Base-by-base conservation (phyloP, 2,113 vertebrate genomes). In the Menidia beryllina region DNA sequence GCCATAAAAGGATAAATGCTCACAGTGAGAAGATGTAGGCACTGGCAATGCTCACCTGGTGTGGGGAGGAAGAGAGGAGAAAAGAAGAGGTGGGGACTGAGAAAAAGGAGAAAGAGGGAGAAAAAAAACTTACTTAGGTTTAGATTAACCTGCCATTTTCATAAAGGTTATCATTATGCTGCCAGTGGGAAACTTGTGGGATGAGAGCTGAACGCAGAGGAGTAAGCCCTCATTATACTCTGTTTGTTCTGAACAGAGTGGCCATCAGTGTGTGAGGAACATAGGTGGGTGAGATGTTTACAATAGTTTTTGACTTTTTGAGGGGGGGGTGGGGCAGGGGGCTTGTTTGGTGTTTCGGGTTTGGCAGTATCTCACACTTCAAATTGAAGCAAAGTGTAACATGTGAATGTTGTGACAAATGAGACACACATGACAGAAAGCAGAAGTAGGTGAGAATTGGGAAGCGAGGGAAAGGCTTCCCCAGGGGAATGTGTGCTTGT, bases 361-460 rank as follows among this genome's bases (percentile, higher is more conserved):
- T 89, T 86, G 87, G 82, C 84, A 87, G 84, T 87, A 87, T 91
- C 91, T 93, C 91, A 93, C 92, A 93, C 93, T 86, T 94, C 92
- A 91, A 92, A 93, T 92, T 93, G 92, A 88, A 83, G 88, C 62
- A 94, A 93, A 93, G 87, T 87, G 88, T 91, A 90, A 91, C 87
- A 91, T 84, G 89, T 87, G 89, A 92, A 90, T 88, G 92, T 90
- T 91, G 89, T 91, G 90, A 92, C 89, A 92, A 92, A 90, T 79
- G 75, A 89, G 88, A 86, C 65, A 70, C 82, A 85, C 84, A 83
- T 78, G 82, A 83, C 85, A 83, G 81, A 89, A 86, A 91, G 87
- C 80, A 88, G 81, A 85, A 76, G 87, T 77, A 91, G 90, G 91
- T 93, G 92, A 90, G 89, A 93, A 93, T 93, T 93, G 93, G 84